Evolutionary conservation across 2,797 vertebrate species (phyloP).

Genomic region (Threskiornis aethiopicus): DNA sequence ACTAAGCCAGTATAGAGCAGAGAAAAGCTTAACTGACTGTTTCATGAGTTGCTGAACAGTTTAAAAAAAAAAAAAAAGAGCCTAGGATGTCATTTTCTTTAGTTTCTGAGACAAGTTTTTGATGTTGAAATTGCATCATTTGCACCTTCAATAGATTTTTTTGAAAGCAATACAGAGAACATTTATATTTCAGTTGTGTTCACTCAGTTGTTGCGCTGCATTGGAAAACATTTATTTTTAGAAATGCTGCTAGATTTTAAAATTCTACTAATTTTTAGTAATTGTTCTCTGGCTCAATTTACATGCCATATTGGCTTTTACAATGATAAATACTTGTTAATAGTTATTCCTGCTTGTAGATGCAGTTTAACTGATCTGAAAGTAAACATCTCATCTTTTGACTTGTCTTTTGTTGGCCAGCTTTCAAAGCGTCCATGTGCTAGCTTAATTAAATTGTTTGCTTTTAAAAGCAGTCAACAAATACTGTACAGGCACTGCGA

Average conservation of each 20-base stretch:
- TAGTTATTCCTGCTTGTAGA: background rate
- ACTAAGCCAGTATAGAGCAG: background rate
- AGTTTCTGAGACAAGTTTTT: background rate
- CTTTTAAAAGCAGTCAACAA: background rate
- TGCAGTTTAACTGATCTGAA: background rate
- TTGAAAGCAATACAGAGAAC: background rate
- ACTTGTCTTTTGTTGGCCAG: background rate
- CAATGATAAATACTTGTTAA: background rate
- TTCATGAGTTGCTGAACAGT: background rate
- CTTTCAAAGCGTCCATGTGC: background rate
- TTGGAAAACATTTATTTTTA: background rate
- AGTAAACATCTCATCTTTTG: background rate
- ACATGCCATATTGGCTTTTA: background rate
- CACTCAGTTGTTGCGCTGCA: background rate
- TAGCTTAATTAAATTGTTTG: background rate
- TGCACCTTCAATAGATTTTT: background rate
- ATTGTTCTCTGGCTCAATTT: background rate
- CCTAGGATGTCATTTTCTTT: background rate
- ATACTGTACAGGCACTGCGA: background rate
- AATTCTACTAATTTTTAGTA: background rate
- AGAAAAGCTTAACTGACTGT: background rate
- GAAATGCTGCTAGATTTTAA: background rate
- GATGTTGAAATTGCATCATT: background rate
- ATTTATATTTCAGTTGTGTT: background rate
- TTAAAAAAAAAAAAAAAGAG: background rate